Evolutionary conservation across 2,797 vertebrate species (phyloP).

Genomic region (Fistularia tabacaria): DNA sequence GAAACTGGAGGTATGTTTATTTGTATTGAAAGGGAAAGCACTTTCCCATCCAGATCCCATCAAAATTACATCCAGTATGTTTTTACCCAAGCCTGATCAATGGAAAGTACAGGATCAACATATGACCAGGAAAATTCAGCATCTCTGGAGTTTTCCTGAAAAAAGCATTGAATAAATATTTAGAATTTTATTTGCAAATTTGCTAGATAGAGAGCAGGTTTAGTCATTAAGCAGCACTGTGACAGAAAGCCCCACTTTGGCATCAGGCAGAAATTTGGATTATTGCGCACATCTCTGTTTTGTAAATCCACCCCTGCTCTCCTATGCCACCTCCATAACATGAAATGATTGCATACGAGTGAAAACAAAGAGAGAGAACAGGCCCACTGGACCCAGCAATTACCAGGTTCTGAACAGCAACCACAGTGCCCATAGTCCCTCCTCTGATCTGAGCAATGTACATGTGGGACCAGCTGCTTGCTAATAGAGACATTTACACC

Average conservation of each 20-base stretch:
- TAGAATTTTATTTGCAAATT: too few species aligned
- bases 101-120: slow-evolving; percentile 5
- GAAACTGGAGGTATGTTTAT: slow-evolving; percentile 54
- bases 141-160: not conserved
- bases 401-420: slow-evolving; percentile 64
- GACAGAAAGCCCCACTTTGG: slow-evolving; percentile 1
- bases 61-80: slow-evolving; percentile 17
- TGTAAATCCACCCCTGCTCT: slow-evolving; percentile 32
- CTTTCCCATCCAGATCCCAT: slow-evolving; percentile 44
- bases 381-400: slow-evolving; percentile 64
- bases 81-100: slow-evolving; percentile 11
- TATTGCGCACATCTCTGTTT: slow-evolving; percentile 7
- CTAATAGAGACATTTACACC: slow-evolving; percentile 99
- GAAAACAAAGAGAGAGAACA: slow-evolving; percentile 45
- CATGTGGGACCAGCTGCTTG: slow-evolving; percentile 62
- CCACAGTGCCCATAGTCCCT: slow-evolving; percentile 81
- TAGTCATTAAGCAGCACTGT: slow-evolving; percentile 1
- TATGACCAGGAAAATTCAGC: not conserved
- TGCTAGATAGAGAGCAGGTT: not conserved
- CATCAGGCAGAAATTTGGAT: not conserved
- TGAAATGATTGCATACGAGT: slow-evolving; percentile 47
- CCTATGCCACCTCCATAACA: slow-evolving; percentile 35
- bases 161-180: too few species aligned
- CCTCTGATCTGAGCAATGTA: slow-evolving; percentile 75
- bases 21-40: slow-evolving; percentile 38